Base-by-base conservation (phyloP, 2,113 vertebrate species). In the Pelvicachromis taeniatus region DNA sequence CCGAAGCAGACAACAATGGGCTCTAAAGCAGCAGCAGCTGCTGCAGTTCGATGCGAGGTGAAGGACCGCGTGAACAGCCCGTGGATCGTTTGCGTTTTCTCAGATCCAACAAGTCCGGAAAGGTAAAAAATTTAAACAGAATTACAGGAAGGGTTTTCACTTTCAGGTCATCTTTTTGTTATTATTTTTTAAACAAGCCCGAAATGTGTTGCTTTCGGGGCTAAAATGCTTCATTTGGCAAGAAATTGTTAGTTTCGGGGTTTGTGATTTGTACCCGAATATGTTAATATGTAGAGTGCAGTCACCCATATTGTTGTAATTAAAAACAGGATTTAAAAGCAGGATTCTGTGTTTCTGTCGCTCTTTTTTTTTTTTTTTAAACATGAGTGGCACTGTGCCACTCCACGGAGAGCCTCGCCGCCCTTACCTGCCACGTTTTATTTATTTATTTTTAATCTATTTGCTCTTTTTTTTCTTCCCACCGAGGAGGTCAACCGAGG, bases 1-100 rank as follows among this genome's bases (percentile, higher is more conserved):
- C 33, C 26, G 81, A 77, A 17, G 85, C 58, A 68, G 91, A 89
- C 88, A 92, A 90, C 88, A 92, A 90, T 88, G 88, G 89, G 83
- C 84, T 78, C 88, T 80, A 84, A 91, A 86, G 85, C 84, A 86
- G 84, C 54, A n/a, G 26, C 26, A 26, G 26, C 84, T 81, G 82
- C 81, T 87, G 89, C 87, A 50, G 79, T 68, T 85, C 52, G 55
- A 79, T 85, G 87, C 85, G 80, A 78, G 82, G 5, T 79, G 89
- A 79, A 54, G 52, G 19, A 59, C 17, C 40, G 68, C 7, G 21
- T 17, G 45, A 56, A 48, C 53, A 80, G 68, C 35, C 53, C 40
- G 78, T 79, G 80, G 84, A 2, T 4, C 52, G 17, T 58, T 54
- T 40, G 52, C 21, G 17, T 52, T 38, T 61, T 21, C n/a, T 50